These are phyloP conservation scores for Halictus quadricinctus DNA, from an alignment of 2,888 invertebrate genomes.

Conservation along the genomic window DNA sequence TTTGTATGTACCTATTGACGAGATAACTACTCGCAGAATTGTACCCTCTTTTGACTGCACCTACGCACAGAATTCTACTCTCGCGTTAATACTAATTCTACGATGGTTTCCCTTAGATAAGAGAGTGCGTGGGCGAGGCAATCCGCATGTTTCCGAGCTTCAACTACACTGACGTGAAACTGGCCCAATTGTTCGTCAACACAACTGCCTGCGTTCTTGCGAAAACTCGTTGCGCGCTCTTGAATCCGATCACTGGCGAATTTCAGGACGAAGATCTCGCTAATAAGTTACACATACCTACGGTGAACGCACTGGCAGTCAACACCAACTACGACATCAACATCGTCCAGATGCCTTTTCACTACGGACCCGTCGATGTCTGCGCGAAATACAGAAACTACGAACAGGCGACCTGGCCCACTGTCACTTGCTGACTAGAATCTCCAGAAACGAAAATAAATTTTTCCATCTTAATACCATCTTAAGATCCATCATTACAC, in stretches of 20 bases:
- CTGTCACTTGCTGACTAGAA: constrained; percentile 68
- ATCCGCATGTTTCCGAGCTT: constrained; percentile 62
- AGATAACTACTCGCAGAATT: no score
- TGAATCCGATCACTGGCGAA: constrained; percentile 87
- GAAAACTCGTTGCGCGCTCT: constrained; percentile 85
- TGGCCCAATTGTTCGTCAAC: constrained; percentile 83
- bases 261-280: constrained; percentile 84
- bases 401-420: constrained; percentile 75
- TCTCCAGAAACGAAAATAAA: neutral
- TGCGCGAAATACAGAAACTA: constrained; percentile 77
- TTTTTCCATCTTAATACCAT: neutral
- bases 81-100: neutral
- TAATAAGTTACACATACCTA: constrained; percentile 70
- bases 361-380: constrained; percentile 69
- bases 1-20: no score
- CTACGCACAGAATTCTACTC: no score
- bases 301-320: constrained; percentile 76
- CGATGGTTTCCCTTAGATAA: constrained; percentile 64
- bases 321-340: constrained; percentile 78
- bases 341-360: constrained; percentile 76
- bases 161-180: constrained; percentile 65
- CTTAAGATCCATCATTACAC: no score
- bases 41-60: no score
- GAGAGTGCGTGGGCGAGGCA: constrained; percentile 74
- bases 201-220: constrained; percentile 87